Evolutionary conservation across 2,888 invertebrate species (phyloP).

Genomic region (Cryptus armator): DNA sequence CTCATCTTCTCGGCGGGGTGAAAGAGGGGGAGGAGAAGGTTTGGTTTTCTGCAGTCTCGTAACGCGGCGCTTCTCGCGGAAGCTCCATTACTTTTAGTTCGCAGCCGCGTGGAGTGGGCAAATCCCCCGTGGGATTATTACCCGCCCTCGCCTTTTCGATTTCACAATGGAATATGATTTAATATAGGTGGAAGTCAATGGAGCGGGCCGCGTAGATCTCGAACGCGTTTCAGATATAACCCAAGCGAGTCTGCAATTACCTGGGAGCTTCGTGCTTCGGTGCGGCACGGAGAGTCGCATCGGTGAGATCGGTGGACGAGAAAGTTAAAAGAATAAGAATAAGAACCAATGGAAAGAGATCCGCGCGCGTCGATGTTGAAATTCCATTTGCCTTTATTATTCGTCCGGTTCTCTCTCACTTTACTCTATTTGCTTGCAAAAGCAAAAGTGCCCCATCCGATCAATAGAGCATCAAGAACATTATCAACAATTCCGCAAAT

Average conservation of each 20-base stretch:
- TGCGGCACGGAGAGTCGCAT: constrained; percentile 60
- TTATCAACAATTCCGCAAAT: not conserved
- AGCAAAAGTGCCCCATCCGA: constrained; percentile 15
- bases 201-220: constrained; percentile 66
- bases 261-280: constrained; percentile 27
- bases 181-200: constrained; percentile 77
- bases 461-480: constrained; percentile 20
- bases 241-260: constrained; percentile 62
- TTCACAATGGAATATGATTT: constrained; percentile 79
- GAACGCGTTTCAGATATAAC: constrained; percentile 73
- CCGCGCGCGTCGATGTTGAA: constrained; percentile 73
- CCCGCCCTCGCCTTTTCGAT: constrained; percentile 71
- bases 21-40: too few species aligned
- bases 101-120: constrained; percentile 35
- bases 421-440: constrained; percentile 61
- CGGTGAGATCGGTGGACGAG: constrained; percentile 68
- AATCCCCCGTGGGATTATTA: constrained; percentile 77
- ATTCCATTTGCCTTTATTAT: constrained; percentile 79
- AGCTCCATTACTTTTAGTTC: constrained; percentile 73
- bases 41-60: not conserved
- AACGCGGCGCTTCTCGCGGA: constrained; percentile 27
- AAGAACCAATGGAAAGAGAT: constrained; percentile 45
- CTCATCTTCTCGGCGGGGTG: constrained; percentile 49
- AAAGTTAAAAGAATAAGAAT: constrained; percentile 36
- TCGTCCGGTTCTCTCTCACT: constrained; percentile 65